Evolutionary conservation across 2,888 invertebrate genomes (phyloP).

Genomic region (Napeogenes sylphis): DNA sequence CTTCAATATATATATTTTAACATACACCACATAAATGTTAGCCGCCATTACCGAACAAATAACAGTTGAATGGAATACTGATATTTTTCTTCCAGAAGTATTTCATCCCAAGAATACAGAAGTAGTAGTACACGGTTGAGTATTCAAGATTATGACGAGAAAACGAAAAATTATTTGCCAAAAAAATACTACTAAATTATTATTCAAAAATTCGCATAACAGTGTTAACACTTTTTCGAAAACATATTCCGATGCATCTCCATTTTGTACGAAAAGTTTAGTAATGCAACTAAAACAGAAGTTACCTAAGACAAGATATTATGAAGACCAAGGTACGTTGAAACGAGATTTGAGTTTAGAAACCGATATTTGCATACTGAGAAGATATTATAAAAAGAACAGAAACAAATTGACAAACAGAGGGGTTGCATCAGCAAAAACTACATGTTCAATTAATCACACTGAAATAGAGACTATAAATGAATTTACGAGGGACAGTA

Average conservation of each 20-base stretch:
- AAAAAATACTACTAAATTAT: constrained; percentile 41
- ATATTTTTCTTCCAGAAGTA: constrained; percentile 66
- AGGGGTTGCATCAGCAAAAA: constrained; percentile 39
- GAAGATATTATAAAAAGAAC: constrained; percentile 50
- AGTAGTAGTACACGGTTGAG: constrained; percentile 21
- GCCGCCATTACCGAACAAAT: neutral
- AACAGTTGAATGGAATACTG: constrained; percentile 37
- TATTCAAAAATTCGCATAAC: constrained; percentile 55
- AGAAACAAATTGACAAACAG: constrained; percentile 39
- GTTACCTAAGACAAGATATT: constrained; percentile 39
- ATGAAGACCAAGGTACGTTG: constrained; percentile 40
- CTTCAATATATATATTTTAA: too few species aligned
- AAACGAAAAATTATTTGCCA: constrained; percentile 37
- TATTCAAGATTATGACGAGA: constrained; percentile 42
- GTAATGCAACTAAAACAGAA: constrained; percentile 45
- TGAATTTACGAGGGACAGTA: constrained; percentile 43
- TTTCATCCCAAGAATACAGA: constrained; percentile 11
- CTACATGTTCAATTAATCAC: constrained; percentile 43
- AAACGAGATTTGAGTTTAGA: constrained; percentile 63
- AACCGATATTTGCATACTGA: constrained; percentile 58
- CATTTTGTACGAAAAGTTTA: constrained; percentile 41
- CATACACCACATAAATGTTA: neutral
- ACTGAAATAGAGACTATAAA: constrained; percentile 45
- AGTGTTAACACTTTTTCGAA: constrained; percentile 46
- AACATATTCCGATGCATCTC: constrained; percentile 48